phyloP scores from a whole-genome alignment of 2,888 invertebrate genomes.

The Uloborus plumipes region DNA sequence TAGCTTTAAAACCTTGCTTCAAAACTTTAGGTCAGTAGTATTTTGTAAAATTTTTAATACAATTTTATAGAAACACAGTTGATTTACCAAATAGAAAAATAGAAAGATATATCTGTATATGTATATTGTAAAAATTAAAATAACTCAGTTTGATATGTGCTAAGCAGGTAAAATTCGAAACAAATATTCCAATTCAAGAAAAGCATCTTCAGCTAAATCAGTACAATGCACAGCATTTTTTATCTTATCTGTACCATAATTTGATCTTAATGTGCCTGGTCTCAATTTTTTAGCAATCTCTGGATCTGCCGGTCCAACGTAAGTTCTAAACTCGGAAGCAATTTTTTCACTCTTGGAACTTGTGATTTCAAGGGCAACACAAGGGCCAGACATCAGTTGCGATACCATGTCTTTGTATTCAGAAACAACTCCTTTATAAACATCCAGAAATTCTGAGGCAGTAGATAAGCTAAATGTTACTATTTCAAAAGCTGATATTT shows the following conservation, averaged over 20 bases:
- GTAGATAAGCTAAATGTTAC: slow-evolving; percentile 80
- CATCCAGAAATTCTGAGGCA: slow-evolving; percentile 92
- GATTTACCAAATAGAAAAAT: too few species aligned
- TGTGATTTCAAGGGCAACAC: slow-evolving; percentile 87
- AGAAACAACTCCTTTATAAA: slow-evolving; percentile 83
- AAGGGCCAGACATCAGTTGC: slow-evolving; percentile 86
- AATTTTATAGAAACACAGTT: too few species aligned
- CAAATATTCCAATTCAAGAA: slow-evolving; percentile 77
- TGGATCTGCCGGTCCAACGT: slow-evolving; percentile 92
- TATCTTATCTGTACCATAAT: slow-evolving; percentile 85
- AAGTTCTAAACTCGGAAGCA: slow-evolving; percentile 79
- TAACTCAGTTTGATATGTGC: neutral
- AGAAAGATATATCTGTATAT: too few species aligned
- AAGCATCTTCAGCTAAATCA: slow-evolving; percentile 88
- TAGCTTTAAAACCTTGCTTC: too few species aligned
- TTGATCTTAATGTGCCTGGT: slow-evolving; percentile 86
- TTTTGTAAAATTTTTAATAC: too few species aligned
- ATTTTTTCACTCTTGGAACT: slow-evolving; percentile 68
- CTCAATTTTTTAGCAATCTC: slow-evolving; percentile 87
- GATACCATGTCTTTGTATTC: slow-evolving; percentile 82
- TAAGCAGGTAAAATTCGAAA: slow-evolving; percentile 46
- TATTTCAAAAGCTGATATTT: slow-evolving; percentile 85
- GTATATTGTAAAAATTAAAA: too few species aligned
- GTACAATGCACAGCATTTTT: slow-evolving; percentile 94
- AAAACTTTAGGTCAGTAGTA: too few species aligned